Percentiles rank a stretch among this genome's conserved stretches.
Evolutionary conservation across 2,797 vertebrate species (phyloP).

Genomic region (Brachyalestes nurse): DNA sequence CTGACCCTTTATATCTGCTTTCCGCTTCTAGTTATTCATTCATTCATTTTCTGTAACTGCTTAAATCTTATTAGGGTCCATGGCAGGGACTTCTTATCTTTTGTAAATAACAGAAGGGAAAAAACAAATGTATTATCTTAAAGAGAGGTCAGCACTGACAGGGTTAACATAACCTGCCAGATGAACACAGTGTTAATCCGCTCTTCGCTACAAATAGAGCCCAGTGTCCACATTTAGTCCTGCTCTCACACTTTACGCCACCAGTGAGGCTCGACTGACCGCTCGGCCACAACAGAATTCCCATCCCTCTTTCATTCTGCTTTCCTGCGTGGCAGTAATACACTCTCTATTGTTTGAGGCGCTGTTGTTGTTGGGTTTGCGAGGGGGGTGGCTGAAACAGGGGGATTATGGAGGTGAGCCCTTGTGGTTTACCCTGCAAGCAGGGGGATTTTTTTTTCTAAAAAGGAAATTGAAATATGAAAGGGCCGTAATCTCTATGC

Average conservation of each 20-base stretch:
- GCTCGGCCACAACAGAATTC: slow-evolving; percentile 5
- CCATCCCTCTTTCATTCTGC: slow-evolving; percentile 25
- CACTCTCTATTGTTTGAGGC: neutral
- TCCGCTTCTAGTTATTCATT: neutral
- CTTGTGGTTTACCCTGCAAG: slow-evolving; percentile 27
- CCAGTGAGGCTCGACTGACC: neutral
- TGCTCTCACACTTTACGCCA: slow-evolving; percentile 1
- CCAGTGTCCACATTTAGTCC: slow-evolving; percentile 13
- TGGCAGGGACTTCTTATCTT: no score
- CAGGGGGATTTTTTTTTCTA: slow-evolving; percentile 30
- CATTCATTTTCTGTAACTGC: no score
- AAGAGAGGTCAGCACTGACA: slow-evolving; percentile 7
- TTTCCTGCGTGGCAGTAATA: neutral
- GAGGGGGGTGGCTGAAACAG: slow-evolving; percentile 3
- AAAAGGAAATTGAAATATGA: slow-evolving; percentile 31
- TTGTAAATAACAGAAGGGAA: neutral
- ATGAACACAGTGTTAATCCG: slow-evolving; percentile 38
- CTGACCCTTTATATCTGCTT: neutral
- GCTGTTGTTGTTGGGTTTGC: neutral
- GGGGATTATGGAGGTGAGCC: slow-evolving; percentile 26
- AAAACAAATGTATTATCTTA: neutral
- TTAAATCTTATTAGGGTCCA: no score
- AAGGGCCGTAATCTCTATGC: slow-evolving; percentile 33
- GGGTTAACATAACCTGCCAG: slow-evolving; percentile 33
- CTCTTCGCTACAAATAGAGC: slow-evolving; percentile 41